Evolutionary conservation across 2,113 vertebrate species (phyloP).

Genomic region (Psilopogon haemacephalus): DNA sequence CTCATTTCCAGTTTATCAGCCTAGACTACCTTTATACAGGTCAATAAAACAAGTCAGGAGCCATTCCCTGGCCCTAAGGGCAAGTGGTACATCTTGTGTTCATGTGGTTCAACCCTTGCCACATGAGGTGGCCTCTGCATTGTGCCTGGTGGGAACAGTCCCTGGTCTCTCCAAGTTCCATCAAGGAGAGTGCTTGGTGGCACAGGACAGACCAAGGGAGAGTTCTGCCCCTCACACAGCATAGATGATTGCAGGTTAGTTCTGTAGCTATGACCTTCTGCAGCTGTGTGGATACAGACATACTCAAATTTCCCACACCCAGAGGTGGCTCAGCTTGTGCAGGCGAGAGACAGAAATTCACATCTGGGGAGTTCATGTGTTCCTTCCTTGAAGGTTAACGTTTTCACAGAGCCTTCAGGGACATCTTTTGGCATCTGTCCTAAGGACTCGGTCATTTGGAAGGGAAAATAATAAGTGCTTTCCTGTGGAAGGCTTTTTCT

Average conservation of each 20-base stretch:
- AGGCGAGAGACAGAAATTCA: neutral
- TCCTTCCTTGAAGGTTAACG: slow-evolving; percentile 23
- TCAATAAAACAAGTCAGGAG: neutral
- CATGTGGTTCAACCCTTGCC: neutral
- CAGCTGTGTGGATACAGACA: neutral
- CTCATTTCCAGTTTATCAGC: neutral
- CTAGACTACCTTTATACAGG: neutral
- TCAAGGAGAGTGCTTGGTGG: neutral
- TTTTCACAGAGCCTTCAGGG: neutral
- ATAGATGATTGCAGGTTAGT: neutral
- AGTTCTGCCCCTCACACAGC: neutral
- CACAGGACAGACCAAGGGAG: neutral
- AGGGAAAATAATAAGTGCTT: slow-evolving; percentile 14
- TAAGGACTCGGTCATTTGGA: neutral
- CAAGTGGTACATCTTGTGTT: neutral
- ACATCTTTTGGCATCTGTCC: neutral
- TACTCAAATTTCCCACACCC: neutral
- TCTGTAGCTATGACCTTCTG: neutral
- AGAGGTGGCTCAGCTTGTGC: neutral
- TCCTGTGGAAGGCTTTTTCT: neutral
- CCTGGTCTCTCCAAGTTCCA: neutral
- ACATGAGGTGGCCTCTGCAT: neutral
- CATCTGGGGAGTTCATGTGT: neutral
- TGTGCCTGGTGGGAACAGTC: neutral
- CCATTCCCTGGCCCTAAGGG: neutral